phyloP scores from a whole-genome alignment of 2,797 vertebrate genomes.

The Alca torda region DNA sequence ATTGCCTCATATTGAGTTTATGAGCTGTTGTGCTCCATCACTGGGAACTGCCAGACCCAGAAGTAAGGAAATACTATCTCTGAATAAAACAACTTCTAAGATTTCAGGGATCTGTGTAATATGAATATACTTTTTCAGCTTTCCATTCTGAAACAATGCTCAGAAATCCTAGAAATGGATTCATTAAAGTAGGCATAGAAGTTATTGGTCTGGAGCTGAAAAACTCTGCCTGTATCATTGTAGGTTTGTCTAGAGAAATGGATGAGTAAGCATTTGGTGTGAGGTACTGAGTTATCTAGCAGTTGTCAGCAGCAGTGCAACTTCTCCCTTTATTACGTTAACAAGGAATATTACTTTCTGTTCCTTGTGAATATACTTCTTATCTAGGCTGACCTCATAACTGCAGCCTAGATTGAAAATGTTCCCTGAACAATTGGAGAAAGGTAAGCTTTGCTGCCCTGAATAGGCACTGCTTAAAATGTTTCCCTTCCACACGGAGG shows the following conservation, averaged over 20 bases:
- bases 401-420: not conserved
- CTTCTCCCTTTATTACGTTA: not conserved
- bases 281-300: not conserved
- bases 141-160: not conserved
- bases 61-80: not conserved
- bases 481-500: not conserved
- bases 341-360: not conserved
- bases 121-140: not conserved
- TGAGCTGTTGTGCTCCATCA: not conserved
- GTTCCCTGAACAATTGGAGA: not conserved
- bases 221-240: not conserved
- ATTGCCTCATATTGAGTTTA: not conserved
- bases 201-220: not conserved
- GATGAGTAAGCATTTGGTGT: not conserved
- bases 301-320: not conserved
- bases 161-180: not conserved
- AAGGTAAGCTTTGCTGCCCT: not conserved
- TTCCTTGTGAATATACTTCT: not conserved
- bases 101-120: not conserved
- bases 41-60: not conserved
- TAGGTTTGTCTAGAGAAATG: not conserved
- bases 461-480: not conserved
- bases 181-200: not conserved
- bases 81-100: not conserved
- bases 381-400: not conserved